Conservation (phyloP, 2,113 vertebrate species). For the Lanius collurio region DNA sequence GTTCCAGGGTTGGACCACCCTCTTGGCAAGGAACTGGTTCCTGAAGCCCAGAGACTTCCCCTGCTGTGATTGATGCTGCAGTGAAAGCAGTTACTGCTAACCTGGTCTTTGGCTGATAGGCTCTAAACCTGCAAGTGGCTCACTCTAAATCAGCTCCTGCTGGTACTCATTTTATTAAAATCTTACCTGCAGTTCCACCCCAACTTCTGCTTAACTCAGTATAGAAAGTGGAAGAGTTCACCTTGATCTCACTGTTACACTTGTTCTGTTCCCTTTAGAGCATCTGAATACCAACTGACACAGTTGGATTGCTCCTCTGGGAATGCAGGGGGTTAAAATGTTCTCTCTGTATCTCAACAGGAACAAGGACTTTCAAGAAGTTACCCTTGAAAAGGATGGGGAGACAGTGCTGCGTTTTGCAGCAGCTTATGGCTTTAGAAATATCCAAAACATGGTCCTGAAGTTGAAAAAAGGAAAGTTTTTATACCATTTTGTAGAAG, state of each 20-base stretch:
- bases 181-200: background rate
- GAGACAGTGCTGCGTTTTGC: conserved; percentile 91
- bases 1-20: background rate
- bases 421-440: conserved; percentile 91
- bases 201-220: background rate
- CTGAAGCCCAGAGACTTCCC: background rate
- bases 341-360: conserved; percentile 56
- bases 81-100: background rate
- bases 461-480: conserved; percentile 89
- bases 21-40: background rate
- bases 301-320: background rate
- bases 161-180: background rate
- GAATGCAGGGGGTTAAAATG: background rate
- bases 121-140: background rate
- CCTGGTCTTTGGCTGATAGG: background rate
- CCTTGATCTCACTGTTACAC: background rate
- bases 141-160: background rate
- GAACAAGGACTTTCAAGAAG: conserved; percentile 96
- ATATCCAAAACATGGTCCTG: conserved; percentile 92
- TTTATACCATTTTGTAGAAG: conserved; percentile 92
- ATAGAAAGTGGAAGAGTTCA: background rate
- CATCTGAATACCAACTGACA: background rate
- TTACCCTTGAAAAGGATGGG: conserved; percentile 89
- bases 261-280: background rate
- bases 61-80: background rate